Conservation (phyloP, 2,888 invertebrate species). For the Toxonevra muliebris region DNA sequence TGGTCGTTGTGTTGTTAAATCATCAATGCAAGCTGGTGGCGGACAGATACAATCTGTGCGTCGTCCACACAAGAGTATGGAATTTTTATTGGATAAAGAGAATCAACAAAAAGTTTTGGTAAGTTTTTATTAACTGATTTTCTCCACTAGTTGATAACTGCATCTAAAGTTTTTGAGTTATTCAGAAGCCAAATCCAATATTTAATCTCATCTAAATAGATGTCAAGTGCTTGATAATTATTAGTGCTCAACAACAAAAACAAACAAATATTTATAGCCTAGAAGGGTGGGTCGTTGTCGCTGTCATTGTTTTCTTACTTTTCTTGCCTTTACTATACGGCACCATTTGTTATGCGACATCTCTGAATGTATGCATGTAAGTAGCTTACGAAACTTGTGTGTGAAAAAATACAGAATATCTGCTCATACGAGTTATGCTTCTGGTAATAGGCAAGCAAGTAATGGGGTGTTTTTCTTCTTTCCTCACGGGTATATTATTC, state of each 20-base stretch:
- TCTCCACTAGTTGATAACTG: neutral
- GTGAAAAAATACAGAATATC: too few species aligned
- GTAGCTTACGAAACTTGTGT: too few species aligned
- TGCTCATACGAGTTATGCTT: too few species aligned
- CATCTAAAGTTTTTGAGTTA: neutral
- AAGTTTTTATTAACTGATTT: slow-evolving; percentile 63
- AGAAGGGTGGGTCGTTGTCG: too few species aligned
- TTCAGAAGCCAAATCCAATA: neutral
- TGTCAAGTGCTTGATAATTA: slow-evolving; percentile 26
- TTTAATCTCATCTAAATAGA: slow-evolving; percentile 2
- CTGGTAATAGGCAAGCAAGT: too few species aligned
- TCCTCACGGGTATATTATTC: too few species aligned
- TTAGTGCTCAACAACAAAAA: slow-evolving; percentile 1
- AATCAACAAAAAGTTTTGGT: slow-evolving; percentile 89
- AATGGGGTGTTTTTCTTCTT: too few species aligned
- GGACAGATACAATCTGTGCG: slow-evolving; percentile 62
- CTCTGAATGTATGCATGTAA: too few species aligned
- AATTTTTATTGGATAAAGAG: slow-evolving; percentile 93
- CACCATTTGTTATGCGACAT: too few species aligned
- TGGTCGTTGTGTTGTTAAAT: slow-evolving; percentile 31
- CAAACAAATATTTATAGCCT: neutral
- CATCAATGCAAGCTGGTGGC: slow-evolving; percentile 42
- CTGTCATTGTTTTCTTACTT: too few species aligned
- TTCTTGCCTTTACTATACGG: too few species aligned
- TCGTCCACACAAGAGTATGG: slow-evolving; percentile 89